Conservation (phyloP, 2,113 vertebrate genomes). For the Lophotis ruficrista region DNA sequence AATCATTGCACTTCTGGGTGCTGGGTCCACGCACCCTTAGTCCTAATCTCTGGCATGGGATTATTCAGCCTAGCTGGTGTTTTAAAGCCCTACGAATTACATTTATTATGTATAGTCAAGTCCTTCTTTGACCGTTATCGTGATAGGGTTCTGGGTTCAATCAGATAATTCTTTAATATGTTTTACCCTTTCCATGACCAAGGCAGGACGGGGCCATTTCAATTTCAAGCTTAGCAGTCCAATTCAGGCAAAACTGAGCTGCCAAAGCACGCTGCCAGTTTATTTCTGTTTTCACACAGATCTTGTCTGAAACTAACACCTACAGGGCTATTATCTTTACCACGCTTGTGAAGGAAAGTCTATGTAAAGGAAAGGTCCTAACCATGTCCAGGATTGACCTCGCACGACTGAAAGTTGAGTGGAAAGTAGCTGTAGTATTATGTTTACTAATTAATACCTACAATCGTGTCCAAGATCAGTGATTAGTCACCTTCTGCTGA, state of each 20-base stretch:
- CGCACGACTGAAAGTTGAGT: neutral
- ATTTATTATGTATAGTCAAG: neutral
- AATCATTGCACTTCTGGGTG: neutral
- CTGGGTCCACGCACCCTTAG: neutral
- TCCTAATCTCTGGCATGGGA: neutral
- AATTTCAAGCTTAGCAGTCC: neutral
- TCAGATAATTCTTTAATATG: neutral
- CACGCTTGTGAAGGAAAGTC: neutral
- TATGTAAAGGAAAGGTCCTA: neutral
- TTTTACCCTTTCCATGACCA: neutral
- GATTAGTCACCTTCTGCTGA: neutral
- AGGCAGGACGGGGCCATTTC: neutral
- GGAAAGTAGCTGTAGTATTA: conserved; percentile 12
- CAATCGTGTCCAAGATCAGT: neutral
- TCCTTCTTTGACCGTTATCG: neutral
- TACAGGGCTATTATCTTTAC: neutral
- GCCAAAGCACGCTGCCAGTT: neutral
- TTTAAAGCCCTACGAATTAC: neutral
- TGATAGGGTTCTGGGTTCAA: neutral
- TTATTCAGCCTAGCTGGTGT: neutral
- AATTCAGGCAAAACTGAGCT: neutral
- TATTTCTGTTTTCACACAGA: neutral
- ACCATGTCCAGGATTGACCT: neutral
- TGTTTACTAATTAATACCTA: neutral
- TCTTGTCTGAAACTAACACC: neutral